Evolutionary conservation across 2,797 vertebrate genomes (phyloP).

Genomic region (Euphonia xanthogaster): DNA sequence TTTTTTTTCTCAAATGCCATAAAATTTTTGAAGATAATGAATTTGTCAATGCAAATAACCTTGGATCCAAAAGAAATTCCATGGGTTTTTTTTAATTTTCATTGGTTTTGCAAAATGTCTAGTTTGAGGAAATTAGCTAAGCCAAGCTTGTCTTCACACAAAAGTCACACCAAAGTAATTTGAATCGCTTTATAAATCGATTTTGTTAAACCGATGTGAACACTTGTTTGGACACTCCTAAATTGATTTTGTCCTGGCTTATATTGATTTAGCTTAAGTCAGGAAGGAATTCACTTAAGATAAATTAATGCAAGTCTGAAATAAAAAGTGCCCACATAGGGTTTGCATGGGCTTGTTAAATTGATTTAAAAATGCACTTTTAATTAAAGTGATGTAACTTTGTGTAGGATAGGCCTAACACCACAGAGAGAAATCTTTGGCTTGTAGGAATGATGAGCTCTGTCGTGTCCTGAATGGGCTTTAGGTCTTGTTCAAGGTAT

Average conservation of each 20-base stretch:
- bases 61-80: background rate
- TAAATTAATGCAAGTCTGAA: slow-evolving; percentile 58
- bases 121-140: slow-evolving; percentile 19
- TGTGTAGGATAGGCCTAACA: background rate
- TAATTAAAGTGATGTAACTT: slow-evolving; percentile 34
- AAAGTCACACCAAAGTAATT: slow-evolving; percentile 40
- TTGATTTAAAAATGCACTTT: slow-evolving; percentile 47
- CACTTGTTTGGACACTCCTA: slow-evolving; percentile 65
- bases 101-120: background rate
- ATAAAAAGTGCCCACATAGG: slow-evolving; percentile 35
- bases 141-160: background rate
- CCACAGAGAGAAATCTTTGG: background rate
- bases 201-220: slow-evolving; percentile 62
- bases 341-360: slow-evolving; percentile 21
- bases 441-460: background rate
- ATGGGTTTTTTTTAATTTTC: background rate
- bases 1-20: background rate
- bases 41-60: background rate
- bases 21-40: background rate
- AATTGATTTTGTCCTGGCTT: slow-evolving; percentile 65
- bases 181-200: slow-evolving; percentile 61
- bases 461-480: background rate
- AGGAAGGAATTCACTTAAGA: slow-evolving; percentile 69
- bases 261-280: slow-evolving; percentile 64
- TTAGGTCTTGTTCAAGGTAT: background rate